Base-by-base conservation (phyloP, 2,797 vertebrate species). In the Crocidura indochinensis region DNA sequence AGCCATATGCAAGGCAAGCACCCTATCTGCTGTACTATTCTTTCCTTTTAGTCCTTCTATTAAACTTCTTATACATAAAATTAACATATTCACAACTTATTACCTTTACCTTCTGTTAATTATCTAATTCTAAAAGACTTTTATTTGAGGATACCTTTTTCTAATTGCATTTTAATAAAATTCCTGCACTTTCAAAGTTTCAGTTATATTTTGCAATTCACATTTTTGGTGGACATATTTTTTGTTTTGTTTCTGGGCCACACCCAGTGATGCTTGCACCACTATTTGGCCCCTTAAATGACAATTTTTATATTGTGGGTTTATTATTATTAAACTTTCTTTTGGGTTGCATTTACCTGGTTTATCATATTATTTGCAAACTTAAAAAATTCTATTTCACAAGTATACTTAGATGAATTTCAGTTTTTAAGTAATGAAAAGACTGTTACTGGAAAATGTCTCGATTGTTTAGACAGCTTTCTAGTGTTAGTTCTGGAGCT, bases 61-160 rank as follows among this genome's bases (percentile, higher is more conserved):
- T 88, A 75, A n/a, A 64, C 56, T 77, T 82, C 29, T 29, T n/a
- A 78, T 79, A 26, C 67, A 65, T 53, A 51, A 56, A 56, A 22
- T 81, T 74, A 46, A 65, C 75, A 24, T 67, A 75, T 86, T 81
- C 75, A 84, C 14, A 64, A 75, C 79, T 64, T 8, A 67, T 72
- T 88, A 75, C 11, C 78, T 89, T 67, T 72, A 65, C 79, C 47
- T 31, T 81, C 64, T 77, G 26, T 71, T 89, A 65, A 11, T 49
- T 65, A 8, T 49, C 15, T 86, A 86, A 77, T 82, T 86, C n/a
- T 77, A 67, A 65, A 75, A 67, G 27, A 88, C 29, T 85, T 91
- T 76, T 88, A 72, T 81, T 65, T 77, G 56, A 73, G 79, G 38
- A 65, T 44, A 71, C 24, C 29, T 8, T 76, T 38, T 6, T n/a